Conservation (phyloP, 2,113 vertebrate species). For the Maccullochella peelii region DNA sequence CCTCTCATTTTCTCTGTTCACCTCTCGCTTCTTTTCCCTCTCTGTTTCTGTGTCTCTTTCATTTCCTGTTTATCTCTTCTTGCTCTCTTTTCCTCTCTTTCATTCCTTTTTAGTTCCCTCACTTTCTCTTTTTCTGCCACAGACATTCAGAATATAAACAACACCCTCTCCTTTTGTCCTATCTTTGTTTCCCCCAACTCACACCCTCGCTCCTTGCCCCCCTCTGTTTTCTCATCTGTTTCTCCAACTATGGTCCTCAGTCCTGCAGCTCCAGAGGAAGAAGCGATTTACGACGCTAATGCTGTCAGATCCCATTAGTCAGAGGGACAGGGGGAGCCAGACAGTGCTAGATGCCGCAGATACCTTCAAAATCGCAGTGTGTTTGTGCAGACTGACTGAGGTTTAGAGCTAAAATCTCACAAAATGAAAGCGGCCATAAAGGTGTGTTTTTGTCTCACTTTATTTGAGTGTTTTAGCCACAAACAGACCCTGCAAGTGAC, state of each 20-base stretch:
- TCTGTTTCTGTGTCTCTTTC: conserved; percentile 25
- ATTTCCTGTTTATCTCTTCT: conserved; percentile 18
- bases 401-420: neutral
- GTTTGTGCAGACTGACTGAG: neutral
- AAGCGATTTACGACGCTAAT: conserved; percentile 46
- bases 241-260: conserved; percentile 54
- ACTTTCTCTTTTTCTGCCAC: neutral
- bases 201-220: conserved; percentile 4
- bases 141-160: conserved; percentile 33
- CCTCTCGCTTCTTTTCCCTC: conserved; percentile 18
- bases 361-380: conserved; percentile 6
- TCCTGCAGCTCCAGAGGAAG: conserved; percentile 42
- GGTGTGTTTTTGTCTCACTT: neutral
- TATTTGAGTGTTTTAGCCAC: neutral
- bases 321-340: conserved; percentile 14
- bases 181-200: neutral
- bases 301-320: conserved; percentile 41
- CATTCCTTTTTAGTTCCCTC: neutral
- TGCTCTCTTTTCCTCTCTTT: neutral
- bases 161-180: conserved; percentile 16
- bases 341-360: conserved; percentile 40
- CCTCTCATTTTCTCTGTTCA: conserved; percentile 31
- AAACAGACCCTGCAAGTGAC: neutral
- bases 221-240: conserved; percentile 38
- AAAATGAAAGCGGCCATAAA: neutral